Conservation (phyloP, 2,113 vertebrate genomes). For the Speoplatyrhinus poulsoni region DNA sequence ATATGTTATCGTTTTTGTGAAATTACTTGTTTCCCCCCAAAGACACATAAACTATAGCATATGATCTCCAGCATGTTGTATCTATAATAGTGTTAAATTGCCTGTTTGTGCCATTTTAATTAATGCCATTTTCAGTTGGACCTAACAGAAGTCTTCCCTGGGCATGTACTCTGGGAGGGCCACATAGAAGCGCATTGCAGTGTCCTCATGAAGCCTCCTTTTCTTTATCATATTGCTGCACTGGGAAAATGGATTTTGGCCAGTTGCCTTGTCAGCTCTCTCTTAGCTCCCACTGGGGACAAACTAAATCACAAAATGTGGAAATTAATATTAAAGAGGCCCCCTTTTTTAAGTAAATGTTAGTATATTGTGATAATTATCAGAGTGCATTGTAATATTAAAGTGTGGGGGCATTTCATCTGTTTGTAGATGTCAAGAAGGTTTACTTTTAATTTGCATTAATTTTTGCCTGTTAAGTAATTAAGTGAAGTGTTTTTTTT, state of each 20-base stretch:
- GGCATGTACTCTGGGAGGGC: slow-evolving; percentile 33
- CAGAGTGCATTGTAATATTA: neutral
- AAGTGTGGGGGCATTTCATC: slow-evolving; percentile 13
- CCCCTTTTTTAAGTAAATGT: neutral
- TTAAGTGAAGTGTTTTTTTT: slow-evolving; percentile 25
- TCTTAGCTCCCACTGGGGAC: slow-evolving; percentile 23
- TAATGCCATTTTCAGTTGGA: slow-evolving; percentile 68
- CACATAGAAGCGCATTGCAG: slow-evolving; percentile 41
- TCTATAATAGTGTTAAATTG: slow-evolving; percentile 45
- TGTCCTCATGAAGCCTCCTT: slow-evolving; percentile 58
- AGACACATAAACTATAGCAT: slow-evolving; percentile 27
- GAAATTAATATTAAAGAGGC: slow-evolving; percentile 20
- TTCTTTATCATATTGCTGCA: slow-evolving; percentile 66
- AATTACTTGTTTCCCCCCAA: slow-evolving; percentile 5
- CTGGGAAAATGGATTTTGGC: slow-evolving; percentile 47
- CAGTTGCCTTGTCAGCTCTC: slow-evolving; percentile 64
- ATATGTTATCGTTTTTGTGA: neutral
- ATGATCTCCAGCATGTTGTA: slow-evolving; percentile 20
- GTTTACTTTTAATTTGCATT: neutral
- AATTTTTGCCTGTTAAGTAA: slow-evolving; percentile 13
- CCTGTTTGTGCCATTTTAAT: slow-evolving; percentile 45
- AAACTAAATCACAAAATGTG: slow-evolving; percentile 22
- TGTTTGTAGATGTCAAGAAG: neutral
- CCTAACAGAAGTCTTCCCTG: slow-evolving; percentile 57
- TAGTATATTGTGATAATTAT: slow-evolving; percentile 4